Conservation (phyloP, 2,113 vertebrate species). For the Brienomyrus longianalis region DNA sequence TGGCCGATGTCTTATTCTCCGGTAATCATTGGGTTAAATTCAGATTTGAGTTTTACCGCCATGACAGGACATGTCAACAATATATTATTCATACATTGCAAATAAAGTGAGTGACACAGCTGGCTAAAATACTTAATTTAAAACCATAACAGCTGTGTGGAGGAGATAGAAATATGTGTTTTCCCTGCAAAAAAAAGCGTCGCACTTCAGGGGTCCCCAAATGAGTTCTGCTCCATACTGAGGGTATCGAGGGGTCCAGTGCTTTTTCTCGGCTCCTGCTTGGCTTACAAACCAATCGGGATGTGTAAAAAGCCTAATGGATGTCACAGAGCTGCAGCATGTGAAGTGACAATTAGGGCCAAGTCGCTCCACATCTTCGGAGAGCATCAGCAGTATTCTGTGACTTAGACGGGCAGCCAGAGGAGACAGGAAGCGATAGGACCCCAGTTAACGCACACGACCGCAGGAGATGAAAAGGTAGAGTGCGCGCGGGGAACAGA, state of each 20-base stretch:
- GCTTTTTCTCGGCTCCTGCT: neutral
- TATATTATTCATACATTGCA: neutral
- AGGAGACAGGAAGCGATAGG: neutral
- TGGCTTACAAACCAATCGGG: neutral
- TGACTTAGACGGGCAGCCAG: neutral
- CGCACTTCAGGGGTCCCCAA: neutral
- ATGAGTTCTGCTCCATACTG: neutral
- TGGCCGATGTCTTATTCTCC: neutral
- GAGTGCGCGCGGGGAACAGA: neutral
- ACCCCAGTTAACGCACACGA: neutral
- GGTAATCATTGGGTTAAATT: neutral
- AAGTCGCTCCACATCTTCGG: neutral
- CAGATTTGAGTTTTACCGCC: neutral
- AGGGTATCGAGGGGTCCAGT: neutral
- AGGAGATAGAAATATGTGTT: neutral
- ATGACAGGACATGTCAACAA: neutral
- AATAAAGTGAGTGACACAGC: neutral
- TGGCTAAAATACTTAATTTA: neutral
- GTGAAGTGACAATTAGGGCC: neutral
- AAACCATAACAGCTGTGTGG: neutral
- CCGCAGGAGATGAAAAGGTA: neutral
- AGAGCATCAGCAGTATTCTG: neutral
- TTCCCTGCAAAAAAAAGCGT: neutral
- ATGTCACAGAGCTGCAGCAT: neutral
- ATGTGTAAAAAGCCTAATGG: neutral